phyloP scores from a whole-genome alignment of 2,888 invertebrate species.

The Lasioglossum calceatum region DNA sequence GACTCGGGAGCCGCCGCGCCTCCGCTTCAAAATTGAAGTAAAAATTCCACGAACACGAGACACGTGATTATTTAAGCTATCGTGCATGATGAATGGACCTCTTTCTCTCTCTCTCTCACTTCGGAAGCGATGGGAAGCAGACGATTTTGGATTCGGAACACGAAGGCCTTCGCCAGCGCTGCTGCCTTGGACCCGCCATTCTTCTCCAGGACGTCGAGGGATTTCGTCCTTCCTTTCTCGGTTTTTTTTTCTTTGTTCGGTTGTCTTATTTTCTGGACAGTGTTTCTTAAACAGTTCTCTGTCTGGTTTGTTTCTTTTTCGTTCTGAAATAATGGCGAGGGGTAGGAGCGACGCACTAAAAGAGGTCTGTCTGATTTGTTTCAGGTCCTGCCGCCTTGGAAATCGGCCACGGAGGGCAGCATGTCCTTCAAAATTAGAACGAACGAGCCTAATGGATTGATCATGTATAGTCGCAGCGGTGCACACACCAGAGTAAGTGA shows the following conservation, averaged over 20 bases:
- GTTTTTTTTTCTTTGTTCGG: neutral
- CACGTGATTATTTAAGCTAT: conserved; percentile 68
- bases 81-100: conserved; percentile 64
- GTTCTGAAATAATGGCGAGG: conserved; percentile 18
- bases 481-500: conserved; percentile 77
- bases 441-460: conserved; percentile 96
- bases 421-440: conserved; percentile 98
- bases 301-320: conserved; percentile 14
- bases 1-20: conserved; percentile 19
- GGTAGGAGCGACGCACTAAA: conserved; percentile 54
- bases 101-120: conserved; percentile 13
- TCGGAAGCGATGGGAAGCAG: conserved; percentile 28
- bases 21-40: conserved; percentile 42
- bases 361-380: conserved; percentile 77
- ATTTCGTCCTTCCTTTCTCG: conserved; percentile 28
- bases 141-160: conserved; percentile 66
- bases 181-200: conserved; percentile 34
- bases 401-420: conserved; percentile 94
- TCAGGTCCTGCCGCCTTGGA: conserved; percentile 96
- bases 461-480: conserved; percentile 94
- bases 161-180: conserved; percentile 37
- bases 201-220: conserved; percentile 53
- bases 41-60: conserved; percentile 56
- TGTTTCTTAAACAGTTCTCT: neutral
- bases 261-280: neutral